Evolutionary conservation across 2,113 vertebrate genomes (phyloP).

Genomic region (Leucopsar rothschildi): DNA sequence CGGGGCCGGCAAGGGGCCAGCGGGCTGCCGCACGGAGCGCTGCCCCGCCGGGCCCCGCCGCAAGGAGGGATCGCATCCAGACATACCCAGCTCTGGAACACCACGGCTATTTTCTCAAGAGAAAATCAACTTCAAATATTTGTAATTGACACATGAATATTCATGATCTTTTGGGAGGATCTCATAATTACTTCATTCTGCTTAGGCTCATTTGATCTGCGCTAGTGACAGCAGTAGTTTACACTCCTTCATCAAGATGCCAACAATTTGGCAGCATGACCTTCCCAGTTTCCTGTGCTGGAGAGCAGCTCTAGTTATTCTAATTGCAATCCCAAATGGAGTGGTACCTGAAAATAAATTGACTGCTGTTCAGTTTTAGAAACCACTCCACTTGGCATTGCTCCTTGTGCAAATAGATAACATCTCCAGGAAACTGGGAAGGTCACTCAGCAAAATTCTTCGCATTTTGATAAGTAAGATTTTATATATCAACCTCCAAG

Average conservation of each 20-base stretch:
- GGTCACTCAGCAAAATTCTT: neutral
- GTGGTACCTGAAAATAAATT: constrained; percentile 33
- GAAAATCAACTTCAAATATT: constrained; percentile 21
- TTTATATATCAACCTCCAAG: neutral
- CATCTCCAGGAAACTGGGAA: neutral
- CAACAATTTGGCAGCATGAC: neutral
- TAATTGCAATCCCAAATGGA: constrained; percentile 48
- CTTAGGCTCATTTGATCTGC: constrained; percentile 25
- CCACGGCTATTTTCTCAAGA: neutral
- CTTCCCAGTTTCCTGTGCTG: constrained; percentile 30
- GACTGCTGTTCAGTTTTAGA: constrained; percentile 31
- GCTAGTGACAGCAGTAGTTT: neutral
- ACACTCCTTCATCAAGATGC: constrained; percentile 14
- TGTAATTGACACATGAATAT: constrained; percentile 22
- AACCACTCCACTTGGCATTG: neutral
- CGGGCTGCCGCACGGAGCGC: fast-evolving
- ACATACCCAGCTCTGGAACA: neutral
- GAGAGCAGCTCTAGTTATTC: constrained; percentile 23
- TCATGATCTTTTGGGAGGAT: constrained; percentile 17
- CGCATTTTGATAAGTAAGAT: neutral
- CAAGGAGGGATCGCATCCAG: neutral
- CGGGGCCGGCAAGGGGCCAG: neutral
- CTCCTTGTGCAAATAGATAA: neutral
- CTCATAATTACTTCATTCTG: constrained; percentile 8
- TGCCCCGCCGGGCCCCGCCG: neutral